These are phyloP conservation scores for Apeltes quadracus DNA, from an alignment of 2,113 vertebrate genomes.

Conservation along the genomic window DNA sequence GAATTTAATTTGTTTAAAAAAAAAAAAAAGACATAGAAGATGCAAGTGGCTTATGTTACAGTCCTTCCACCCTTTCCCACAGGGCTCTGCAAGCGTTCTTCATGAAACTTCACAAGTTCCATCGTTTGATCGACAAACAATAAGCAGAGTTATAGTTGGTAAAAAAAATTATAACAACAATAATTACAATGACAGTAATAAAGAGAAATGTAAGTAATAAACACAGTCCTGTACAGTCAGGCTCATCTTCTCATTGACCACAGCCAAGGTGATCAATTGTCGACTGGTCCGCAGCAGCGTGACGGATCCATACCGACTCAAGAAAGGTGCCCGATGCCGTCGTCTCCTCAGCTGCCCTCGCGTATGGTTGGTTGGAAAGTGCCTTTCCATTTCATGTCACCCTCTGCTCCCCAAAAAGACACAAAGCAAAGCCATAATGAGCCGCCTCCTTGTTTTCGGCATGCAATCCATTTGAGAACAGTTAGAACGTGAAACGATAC, in stretches of 20 bases:
- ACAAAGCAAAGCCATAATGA: background rate
- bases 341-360: constrained; percentile 86
- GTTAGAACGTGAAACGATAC: background rate
- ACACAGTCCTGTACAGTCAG: constrained; percentile 81
- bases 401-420: constrained; percentile 65
- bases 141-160: constrained; percentile 83
- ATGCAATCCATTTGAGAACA: background rate
- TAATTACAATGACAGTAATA: constrained; percentile 77
- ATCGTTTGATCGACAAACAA: constrained; percentile 84
- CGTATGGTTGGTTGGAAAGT: constrained; percentile 82
- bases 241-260: constrained; percentile 64
- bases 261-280: constrained; percentile 78
- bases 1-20: constrained; percentile 58
- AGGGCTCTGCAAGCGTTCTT: constrained; percentile 63
- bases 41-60: constrained; percentile 74
- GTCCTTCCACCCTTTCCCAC: constrained; percentile 65
- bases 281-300: constrained; percentile 83
- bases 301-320: constrained; percentile 79
- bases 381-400: constrained; percentile 81
- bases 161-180: constrained; percentile 77
- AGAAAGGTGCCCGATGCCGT: constrained; percentile 50
- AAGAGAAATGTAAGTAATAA: constrained; percentile 79
- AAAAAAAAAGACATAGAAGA: constrained; percentile 53
- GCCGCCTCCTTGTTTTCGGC: background rate
- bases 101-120: constrained; percentile 77